Evolutionary conservation across 2,797 vertebrate species (phyloP).

Genomic region (Malacoctenus gilli): DNA sequence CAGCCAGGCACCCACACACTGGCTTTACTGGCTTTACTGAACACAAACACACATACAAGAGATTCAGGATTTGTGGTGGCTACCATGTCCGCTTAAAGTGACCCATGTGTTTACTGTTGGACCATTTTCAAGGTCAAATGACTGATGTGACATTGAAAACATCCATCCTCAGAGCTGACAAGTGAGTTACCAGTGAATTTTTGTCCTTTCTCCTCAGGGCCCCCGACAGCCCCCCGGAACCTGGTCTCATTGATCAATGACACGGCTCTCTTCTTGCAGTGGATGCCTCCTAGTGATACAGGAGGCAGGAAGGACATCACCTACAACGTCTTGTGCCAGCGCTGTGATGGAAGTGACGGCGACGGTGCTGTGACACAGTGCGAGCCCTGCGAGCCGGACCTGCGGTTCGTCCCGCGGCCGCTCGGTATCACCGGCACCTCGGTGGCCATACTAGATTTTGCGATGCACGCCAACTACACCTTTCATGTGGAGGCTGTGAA

Average conservation of each 20-base stretch:
- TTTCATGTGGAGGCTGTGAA: constrained; percentile 94
- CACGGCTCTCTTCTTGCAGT: constrained; percentile 94
- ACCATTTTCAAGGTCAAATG: constrained; percentile 18
- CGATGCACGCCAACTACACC: constrained; percentile 92
- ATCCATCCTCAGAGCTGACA: neutral
- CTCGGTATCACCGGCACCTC: constrained; percentile 89
- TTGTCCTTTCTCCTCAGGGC: constrained; percentile 78
- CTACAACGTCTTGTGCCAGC: constrained; percentile 93
- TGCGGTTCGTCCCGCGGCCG: constrained; percentile 90
- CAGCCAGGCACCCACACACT: constrained; percentile 23
- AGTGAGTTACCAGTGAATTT: neutral
- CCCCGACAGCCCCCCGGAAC: constrained; percentile 93
- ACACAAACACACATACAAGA: neutral
- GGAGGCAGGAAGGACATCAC: constrained; percentile 94
- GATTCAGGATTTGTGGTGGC: constrained; percentile 1
- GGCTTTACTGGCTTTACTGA: neutral
- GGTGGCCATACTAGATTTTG: constrained; percentile 91
- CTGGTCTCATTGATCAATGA: constrained; percentile 94
- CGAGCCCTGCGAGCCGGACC: constrained; percentile 89
- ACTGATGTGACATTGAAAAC: constrained; percentile 1
- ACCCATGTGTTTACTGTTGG: constrained; percentile 1
- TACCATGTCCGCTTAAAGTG: too few species aligned
- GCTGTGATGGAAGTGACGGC: constrained; percentile 76
- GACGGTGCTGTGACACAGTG: constrained; percentile 77
- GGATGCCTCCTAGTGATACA: constrained; percentile 92